phyloP scores from a whole-genome alignment of 2,888 invertebrate genomes.

The Drosophila meridionalis region DNA sequence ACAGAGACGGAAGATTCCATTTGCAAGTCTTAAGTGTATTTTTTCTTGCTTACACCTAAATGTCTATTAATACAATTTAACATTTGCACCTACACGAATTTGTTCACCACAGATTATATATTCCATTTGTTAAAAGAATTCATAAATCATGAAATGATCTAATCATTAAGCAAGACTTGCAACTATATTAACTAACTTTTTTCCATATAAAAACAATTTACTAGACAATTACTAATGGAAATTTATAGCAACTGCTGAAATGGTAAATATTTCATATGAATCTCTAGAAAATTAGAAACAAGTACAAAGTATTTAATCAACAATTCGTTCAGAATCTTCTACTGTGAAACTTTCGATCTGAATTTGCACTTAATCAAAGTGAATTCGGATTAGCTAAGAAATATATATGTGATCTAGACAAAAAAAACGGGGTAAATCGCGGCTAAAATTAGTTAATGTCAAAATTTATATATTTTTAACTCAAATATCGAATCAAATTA shows the following conservation, averaged over 20 bases:
- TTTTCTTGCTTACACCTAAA: neutral
- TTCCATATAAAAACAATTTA: neutral
- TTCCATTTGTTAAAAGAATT: slow-evolving; percentile 1
- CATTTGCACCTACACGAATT: neutral
- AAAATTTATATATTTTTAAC: too few relatives aligned
- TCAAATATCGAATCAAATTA: neutral
- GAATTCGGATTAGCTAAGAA: neutral
- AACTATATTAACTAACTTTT: neutral
- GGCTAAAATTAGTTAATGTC: neutral
- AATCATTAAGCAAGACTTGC: neutral
- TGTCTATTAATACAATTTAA: neutral
- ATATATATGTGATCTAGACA: neutral
- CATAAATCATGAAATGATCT: neutral
- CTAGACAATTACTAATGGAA: neutral
- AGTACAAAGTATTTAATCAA: neutral
- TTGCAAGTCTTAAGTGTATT: slow-evolving; percentile 17
- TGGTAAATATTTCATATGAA: neutral
- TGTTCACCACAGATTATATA: neutral
- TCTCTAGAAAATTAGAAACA: neutral
- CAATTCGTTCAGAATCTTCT: neutral
- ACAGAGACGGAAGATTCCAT: slow-evolving; percentile 7
- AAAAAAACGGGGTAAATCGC: too few relatives aligned
- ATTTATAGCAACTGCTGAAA: neutral
- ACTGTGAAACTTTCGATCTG: neutral
- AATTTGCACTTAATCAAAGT: neutral